phyloP scores from a whole-genome alignment of 2,888 invertebrate species.

The Eurytoma adleriae region DNA sequence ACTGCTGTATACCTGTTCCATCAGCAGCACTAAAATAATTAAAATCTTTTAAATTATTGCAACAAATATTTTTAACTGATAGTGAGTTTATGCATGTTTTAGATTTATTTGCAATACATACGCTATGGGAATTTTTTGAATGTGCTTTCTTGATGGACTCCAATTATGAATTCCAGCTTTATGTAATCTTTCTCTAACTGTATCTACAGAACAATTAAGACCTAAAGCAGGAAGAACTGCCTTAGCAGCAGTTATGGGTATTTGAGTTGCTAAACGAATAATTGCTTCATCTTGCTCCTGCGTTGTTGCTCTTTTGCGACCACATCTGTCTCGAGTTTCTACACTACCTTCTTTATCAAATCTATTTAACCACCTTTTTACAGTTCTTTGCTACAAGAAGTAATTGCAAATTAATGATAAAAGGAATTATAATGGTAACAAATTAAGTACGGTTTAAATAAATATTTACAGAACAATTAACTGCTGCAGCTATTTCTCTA shows the following conservation, averaged over 20 bases:
- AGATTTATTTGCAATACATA: conserved; percentile 55
- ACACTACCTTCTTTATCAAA: conserved; percentile 74
- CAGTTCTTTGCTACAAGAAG: conserved; percentile 71
- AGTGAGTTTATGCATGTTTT: not conserved
- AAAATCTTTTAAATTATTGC: not conserved
- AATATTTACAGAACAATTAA: conserved; percentile 72
- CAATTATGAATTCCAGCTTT: conserved; percentile 75
- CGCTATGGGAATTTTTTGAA: conserved; percentile 72
- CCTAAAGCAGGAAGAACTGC: conserved; percentile 73
- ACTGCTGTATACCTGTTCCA: conserved; percentile 70
- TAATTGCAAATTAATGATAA: not conserved
- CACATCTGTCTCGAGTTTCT: conserved; percentile 73
- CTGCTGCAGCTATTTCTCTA: conserved; percentile 72
- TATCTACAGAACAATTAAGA: conserved; percentile 73
- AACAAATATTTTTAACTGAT: not conserved
- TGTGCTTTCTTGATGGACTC: conserved; percentile 74
- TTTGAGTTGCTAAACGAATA: conserved; percentile 71
- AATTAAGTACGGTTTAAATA: no score
- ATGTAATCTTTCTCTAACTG: conserved; percentile 72
- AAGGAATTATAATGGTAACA: no score
- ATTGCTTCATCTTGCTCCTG: conserved; percentile 73
- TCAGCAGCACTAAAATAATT: conserved; percentile 60
- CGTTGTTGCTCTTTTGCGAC: conserved; percentile 73
- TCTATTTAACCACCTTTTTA: conserved; percentile 73
- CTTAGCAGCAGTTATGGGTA: conserved; percentile 73